Evolutionary conservation across 2,797 vertebrate species (phyloP).

Genomic region (Pseudopleuronectes americanus): DNA sequence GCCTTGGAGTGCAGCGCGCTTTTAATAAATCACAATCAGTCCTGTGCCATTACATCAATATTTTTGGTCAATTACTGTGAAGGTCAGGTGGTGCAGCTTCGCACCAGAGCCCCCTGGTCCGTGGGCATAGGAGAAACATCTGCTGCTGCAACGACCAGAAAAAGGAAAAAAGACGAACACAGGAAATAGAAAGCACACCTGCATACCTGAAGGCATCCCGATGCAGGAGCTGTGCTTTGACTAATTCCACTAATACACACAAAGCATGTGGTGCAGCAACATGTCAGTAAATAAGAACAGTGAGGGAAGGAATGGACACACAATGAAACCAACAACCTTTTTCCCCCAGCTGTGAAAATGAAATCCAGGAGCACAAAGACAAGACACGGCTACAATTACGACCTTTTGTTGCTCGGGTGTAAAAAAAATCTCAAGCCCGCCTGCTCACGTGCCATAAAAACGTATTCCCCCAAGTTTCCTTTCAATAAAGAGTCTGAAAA

Average conservation of each 20-base stretch:
- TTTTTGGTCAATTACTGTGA: slow-evolving; percentile 99
- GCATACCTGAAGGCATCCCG: slow-evolving; percentile 53
- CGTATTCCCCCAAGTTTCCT: slow-evolving; percentile 97
- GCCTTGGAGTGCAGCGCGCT: slow-evolving; percentile 92
- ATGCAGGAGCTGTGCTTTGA: slow-evolving; percentile 18
- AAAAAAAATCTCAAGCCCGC: slow-evolving; percentile 82
- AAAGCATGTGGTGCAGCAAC: slow-evolving; percentile 14
- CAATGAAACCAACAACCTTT: slow-evolving; percentile 41
- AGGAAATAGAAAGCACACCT: slow-evolving; percentile 47
- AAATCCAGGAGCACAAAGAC: slow-evolving; percentile 75
- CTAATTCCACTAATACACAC: slow-evolving; percentile 20
- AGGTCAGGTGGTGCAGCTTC: slow-evolving; percentile 95
- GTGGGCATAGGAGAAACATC: slow-evolving; percentile 91
- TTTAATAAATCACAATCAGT: slow-evolving; percentile 99
- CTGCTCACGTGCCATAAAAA: slow-evolving; percentile 86
- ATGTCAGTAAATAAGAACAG: slow-evolving; percentile 27
- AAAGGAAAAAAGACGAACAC: slow-evolving; percentile 52
- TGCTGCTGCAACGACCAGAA: slow-evolving; percentile 81
- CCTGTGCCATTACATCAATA: slow-evolving; percentile 99
- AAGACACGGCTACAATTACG: slow-evolving; percentile 84
- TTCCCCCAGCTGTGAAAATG: slow-evolving; percentile 71
- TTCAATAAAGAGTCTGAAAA: slow-evolving; percentile 98
- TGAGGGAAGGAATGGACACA: slow-evolving; percentile 10
- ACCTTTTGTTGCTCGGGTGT: slow-evolving; percentile 88
- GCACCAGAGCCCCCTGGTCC: slow-evolving; percentile 88